These are phyloP conservation scores for Drosophila bocqueti DNA, from an alignment of 1,140 invertebrate species.

Conservation along the genomic window DNA sequence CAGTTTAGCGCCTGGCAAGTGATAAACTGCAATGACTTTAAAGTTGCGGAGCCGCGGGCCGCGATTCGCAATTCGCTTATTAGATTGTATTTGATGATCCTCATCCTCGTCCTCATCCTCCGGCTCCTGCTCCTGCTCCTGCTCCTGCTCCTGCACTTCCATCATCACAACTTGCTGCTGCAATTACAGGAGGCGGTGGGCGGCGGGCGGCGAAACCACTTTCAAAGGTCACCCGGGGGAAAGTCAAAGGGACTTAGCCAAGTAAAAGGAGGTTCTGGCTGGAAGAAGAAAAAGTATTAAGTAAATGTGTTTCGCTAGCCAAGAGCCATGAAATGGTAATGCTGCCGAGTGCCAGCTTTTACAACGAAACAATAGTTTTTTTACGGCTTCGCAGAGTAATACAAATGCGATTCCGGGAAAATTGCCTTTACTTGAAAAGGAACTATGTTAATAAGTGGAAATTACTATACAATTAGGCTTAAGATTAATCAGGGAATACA, in stretches of 20 bases:
- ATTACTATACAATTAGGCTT: not conserved
- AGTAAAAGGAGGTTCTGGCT: not conserved
- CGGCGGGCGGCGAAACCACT: not conserved
- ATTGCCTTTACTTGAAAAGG: not conserved
- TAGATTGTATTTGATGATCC: constrained; percentile 58
- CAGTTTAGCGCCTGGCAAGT: constrained; percentile 73
- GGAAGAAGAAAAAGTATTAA: not conserved
- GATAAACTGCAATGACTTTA: constrained; percentile 70
- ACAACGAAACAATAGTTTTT: not conserved
- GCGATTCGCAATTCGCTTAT: constrained; percentile 36
- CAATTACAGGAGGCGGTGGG: constrained; percentile 1
- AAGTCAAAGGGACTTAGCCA: constrained; percentile 2
- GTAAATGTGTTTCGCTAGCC: constrained; percentile 10
- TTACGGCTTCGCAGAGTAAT: not conserved
- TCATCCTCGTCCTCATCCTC: not conserved
- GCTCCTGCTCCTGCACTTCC: not conserved
- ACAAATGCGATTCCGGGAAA: not conserved
- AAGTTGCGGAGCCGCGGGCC: constrained; percentile 33
- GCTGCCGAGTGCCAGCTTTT: not conserved
- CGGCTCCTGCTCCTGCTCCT: too few species aligned
- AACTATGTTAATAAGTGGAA: not conserved
- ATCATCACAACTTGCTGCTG: not conserved
- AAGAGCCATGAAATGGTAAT: constrained; percentile 10
- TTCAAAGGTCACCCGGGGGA: constrained; percentile 1
- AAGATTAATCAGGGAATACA: not conserved